Base-by-base conservation (phyloP, 2,113 vertebrate species). In the Triplophysa dalaica region DNA sequence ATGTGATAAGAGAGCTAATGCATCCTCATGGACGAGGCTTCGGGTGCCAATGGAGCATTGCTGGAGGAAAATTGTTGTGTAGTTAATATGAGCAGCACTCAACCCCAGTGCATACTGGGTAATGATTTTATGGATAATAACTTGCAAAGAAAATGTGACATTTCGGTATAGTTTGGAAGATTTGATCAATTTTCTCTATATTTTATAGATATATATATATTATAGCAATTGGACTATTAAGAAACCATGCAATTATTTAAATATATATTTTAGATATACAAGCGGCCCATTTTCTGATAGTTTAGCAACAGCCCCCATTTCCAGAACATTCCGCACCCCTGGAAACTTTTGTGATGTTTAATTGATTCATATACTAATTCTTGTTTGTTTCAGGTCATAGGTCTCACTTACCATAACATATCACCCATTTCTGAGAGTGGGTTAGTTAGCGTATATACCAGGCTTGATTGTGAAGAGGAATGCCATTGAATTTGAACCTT, bases 1-100 rank as follows among this genome's bases (percentile, higher is more conserved):
- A 94, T 95, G 94, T 95, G 93, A 95, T 91, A 85, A 85, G 92
- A 92, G 91, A 95, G 87, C 92, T 94, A 95, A 95, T 92, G 81
- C 83, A 75, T 60, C 43, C 75, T 64, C 26, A 45, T 50, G 43
- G 54, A 29, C 12, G 26, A 79, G 74, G 60, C 60, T 56, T 11
- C 72, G 48, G 63, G 66, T 80, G 33, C 54, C 66, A 13, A n/a
- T 26, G 33, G 22, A 70, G 60, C 48, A 33, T 17, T 62, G 33
- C 70, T 61, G 58, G 17, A 65, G n/a, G 26, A 12, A 50, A 16
- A 12, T 52, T 33, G n/a, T 24, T 63, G 22, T 43, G 45, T 74
- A 29, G 16, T 63, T 50, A 63, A 45, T 6, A 75, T 45, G 29
- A 62, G 70, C 58, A 41, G 24, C 19, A 74, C 41, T 22, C 24